Evolutionary conservation across 2,888 invertebrate species (phyloP).

Genomic region (Drosophila mulleri): DNA sequence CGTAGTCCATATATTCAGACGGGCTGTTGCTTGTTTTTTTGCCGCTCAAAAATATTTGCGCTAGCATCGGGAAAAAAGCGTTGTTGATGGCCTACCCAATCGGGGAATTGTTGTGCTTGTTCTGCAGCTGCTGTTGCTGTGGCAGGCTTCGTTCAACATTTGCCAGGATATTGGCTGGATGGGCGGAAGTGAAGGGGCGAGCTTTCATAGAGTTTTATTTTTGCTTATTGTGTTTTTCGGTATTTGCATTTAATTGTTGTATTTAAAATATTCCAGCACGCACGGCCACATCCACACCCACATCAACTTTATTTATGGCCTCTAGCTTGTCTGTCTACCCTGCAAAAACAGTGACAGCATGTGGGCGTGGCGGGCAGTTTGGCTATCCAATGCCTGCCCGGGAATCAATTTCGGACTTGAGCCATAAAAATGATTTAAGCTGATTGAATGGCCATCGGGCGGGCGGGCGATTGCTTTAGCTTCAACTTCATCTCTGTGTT

Average conservation of each 20-base stretch:
- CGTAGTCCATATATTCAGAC: slow-evolving; percentile 64
- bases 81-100: slow-evolving; percentile 53
- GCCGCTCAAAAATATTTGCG: slow-evolving; percentile 67
- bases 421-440: slow-evolving; percentile 59
- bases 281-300: slow-evolving; percentile 19
- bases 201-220: slow-evolving; percentile 24
- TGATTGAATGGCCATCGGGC: slow-evolving; percentile 38
- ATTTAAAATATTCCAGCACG: slow-evolving; percentile 70
- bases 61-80: slow-evolving; percentile 44
- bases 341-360: slow-evolving; percentile 57
- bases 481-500: neutral
- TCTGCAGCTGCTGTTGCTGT: slow-evolving; percentile 44
- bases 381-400: slow-evolving; percentile 28
- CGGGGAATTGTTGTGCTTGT: slow-evolving; percentile 44
- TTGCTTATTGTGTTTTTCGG: slow-evolving; percentile 53
- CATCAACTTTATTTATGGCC: slow-evolving; percentile 47
- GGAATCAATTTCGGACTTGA: slow-evolving; percentile 52
- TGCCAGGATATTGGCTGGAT: slow-evolving; percentile 21
- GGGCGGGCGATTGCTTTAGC: neutral
- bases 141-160: slow-evolving; percentile 61
- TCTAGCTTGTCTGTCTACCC: slow-evolving; percentile 14
- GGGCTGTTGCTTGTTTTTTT: slow-evolving; percentile 56
- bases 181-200: neutral
- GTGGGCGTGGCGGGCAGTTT: slow-evolving; percentile 58
- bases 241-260: slow-evolving; percentile 79